Percentiles rank a stretch among this genome's conserved stretches.
These are phyloP conservation scores for Agriopis aurantiaria DNA, from an alignment of 2,888 invertebrate genomes.

Conservation along the genomic window DNA sequence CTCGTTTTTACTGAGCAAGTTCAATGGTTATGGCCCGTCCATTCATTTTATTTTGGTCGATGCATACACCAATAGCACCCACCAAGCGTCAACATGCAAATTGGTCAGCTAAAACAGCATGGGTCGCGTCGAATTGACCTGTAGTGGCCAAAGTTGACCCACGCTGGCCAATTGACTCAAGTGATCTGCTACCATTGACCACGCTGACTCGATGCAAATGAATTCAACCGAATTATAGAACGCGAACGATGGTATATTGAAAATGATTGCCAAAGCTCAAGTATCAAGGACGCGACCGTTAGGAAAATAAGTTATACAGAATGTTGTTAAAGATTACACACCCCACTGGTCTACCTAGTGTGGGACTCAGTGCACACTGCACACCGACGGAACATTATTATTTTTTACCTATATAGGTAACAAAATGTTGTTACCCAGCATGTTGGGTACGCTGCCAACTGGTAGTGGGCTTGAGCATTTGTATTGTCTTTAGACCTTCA, in stretches of 20 bases:
- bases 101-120: constrained; percentile 26
- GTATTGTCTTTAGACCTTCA: too few relatives aligned
- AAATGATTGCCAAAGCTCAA: constrained; percentile 43
- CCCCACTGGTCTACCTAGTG: too few relatives aligned
- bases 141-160: constrained; percentile 19
- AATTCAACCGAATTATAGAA: constrained; percentile 49
- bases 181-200: constrained; percentile 46
- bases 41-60: too few relatives aligned
- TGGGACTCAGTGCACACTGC: too few relatives aligned
- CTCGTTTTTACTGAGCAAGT: too few relatives aligned
- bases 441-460: too few relatives aligned
- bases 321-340: neutral
- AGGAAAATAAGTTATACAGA: constrained; percentile 8
- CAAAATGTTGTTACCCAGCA: too few relatives aligned
- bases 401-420: too few relatives aligned
- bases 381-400: too few relatives aligned
- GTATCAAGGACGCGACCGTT: constrained; percentile 46
- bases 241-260: constrained; percentile 43
- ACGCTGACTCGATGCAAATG: constrained; percentile 41
- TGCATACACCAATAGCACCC: neutral
- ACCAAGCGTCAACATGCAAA: constrained; percentile 6
- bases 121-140: constrained; percentile 13
- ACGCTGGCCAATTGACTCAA: constrained; percentile 44
- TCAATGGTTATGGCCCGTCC: too few relatives aligned
- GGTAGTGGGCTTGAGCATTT: too few relatives aligned